phyloP scores from a whole-genome alignment of 2,888 invertebrate genomes.

The Brachyptera putata region DNA sequence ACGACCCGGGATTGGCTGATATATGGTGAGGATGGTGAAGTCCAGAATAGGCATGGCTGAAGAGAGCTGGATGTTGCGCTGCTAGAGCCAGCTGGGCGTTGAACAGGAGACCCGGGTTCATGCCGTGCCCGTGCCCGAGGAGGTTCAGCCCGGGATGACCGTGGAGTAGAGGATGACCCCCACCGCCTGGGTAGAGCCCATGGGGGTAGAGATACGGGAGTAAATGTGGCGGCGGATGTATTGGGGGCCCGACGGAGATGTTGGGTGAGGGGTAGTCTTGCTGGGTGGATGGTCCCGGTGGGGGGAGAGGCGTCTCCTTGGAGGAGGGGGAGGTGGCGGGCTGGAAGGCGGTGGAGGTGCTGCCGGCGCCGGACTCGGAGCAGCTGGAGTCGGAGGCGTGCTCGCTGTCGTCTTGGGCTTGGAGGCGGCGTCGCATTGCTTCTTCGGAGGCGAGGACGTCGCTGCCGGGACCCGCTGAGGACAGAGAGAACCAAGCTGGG shows the following conservation, averaged over 20 bases:
- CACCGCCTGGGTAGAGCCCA: conserved; percentile 65
- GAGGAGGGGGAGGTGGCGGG: conserved; percentile 35
- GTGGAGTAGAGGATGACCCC: conserved; percentile 60
- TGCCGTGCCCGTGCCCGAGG: conserved; percentile 53
- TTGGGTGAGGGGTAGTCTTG: conserved; percentile 76
- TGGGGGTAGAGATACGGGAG: conserved; percentile 88
- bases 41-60: conserved; percentile 60
- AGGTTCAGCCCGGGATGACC: conserved; percentile 46
- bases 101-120: conserved; percentile 80
- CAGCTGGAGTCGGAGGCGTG: conserved; percentile 40
- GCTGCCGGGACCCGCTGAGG: conserved; percentile 31
- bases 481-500: conserved; percentile 34
- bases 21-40: conserved; percentile 29
- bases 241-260: conserved; percentile 89
- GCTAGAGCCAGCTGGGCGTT: conserved; percentile 85
- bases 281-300: conserved; percentile 46
- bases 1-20: conserved; percentile 36
- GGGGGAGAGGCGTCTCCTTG: conserved; percentile 43
- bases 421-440: conserved; percentile 37
- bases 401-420: conserved; percentile 39
- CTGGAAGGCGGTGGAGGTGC: conserved; percentile 36
- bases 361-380: conserved; percentile 41
- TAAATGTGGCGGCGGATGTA: conserved; percentile 83
- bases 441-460: conserved; percentile 36
- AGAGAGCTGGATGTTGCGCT: conserved; percentile 77